Evolutionary conservation across 37 sponge, comb jelly and placozoan species (phyloP).

Genomic region (Spongilla lacustris): DNA sequence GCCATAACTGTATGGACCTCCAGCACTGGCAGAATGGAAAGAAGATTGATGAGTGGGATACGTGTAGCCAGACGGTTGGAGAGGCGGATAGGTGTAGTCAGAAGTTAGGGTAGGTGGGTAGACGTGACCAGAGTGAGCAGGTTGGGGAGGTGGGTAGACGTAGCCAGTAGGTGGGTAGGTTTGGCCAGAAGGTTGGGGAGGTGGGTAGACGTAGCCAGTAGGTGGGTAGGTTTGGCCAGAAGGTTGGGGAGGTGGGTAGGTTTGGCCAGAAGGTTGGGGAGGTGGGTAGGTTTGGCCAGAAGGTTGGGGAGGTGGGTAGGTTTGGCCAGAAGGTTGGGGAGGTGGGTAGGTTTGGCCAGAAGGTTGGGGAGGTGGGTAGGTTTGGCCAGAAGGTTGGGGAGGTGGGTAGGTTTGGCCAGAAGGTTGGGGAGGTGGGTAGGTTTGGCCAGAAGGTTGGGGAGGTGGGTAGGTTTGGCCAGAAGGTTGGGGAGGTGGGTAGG

Average conservation of each 20-base stretch:
- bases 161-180: too few relatives aligned
- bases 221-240: neutral
- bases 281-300: neutral
- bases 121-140: neutral
- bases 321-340: neutral
- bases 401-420: neutral
- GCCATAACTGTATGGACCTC: neutral
- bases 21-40: neutral
- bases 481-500: neutral
- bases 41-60: neutral
- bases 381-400: neutral
- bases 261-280: neutral
- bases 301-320: neutral
- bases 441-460: neutral
- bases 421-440: slow-evolving; percentile 16
- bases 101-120: neutral
- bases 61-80: neutral
- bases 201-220: too few relatives aligned
- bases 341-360: slow-evolving; percentile 8
- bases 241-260: slow-evolving; percentile 16
- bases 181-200: neutral
- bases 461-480: neutral
- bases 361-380: neutral
- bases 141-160: slow-evolving; percentile 24
- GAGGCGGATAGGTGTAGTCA: neutral